Evolutionary conservation across 2,888 invertebrate species (phyloP), one percentile per base, ranked within the genome.

Genomic region (Drosophila prolongata): DNA sequence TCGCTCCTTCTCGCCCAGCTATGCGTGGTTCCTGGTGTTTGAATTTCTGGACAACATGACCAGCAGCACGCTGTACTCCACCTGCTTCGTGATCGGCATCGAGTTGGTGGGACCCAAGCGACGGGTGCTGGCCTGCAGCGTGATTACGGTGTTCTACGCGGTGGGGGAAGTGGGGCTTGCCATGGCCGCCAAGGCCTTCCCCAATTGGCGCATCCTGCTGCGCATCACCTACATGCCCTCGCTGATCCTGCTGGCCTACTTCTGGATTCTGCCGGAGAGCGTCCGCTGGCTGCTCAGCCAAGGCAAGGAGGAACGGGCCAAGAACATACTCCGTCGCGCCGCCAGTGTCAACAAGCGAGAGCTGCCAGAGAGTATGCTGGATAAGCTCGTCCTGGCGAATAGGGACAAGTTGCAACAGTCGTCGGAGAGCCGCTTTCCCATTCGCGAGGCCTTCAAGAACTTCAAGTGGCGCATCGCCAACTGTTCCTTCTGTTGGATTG

Each of bases 401-500:
- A 87, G 90, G 10, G 79, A 81, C 27, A 91, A 90, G 52, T 68
- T 91, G 30, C 53, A 78, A 19, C 76, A 81, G 34, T 83, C 89
- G 1, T 70, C 85, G 2, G 91, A 90, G 57, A 79, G 89, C 0
- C 88, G 78, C 16, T 91, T 91, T 60, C 91, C 91, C 1, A 89
- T 91, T n/a, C 85, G 87, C 6, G 81, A 89, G 34, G 90, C 91
- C 0, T 91, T 91, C 43, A 77, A 72, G n/a, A 86, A 79, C 53
- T 75, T 92, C 16, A 86, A 90, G 52, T 91, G 91, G 89, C 87
- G 92, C 43, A 90, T 92, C 58, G 68, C 93, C 1, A 94, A 95
- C 55, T 96, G 96, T 76, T 95, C 95, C n/a, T 94, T 96, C 78
- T 96, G 96, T 93, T 96, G 96, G 96, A 94, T 96, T 14, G 95